Percentiles rank a stretch among this genome's conserved stretches.
Evolutionary conservation across 2,888 invertebrate genomes (phyloP).

Genomic region (Apodemia duryi): DNA sequence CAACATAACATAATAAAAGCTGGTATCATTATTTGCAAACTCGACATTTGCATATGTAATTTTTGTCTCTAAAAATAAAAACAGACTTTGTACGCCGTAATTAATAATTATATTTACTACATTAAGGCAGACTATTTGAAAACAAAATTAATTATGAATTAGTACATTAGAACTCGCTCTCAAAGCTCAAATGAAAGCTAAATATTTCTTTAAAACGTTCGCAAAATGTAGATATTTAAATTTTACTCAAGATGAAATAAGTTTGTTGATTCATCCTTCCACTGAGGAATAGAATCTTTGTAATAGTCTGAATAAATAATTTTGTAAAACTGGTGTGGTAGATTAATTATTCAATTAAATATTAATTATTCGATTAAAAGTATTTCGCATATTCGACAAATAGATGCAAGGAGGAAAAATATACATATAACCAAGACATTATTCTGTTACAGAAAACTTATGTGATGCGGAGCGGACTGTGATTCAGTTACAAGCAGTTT

Average conservation of each 20-base stretch:
- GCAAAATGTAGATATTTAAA: slow-evolving; percentile 14
- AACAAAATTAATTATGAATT: slow-evolving; percentile 2
- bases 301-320: background rate
- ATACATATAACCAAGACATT: too few species aligned
- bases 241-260: slow-evolving; percentile 3
- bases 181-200: slow-evolving; percentile 10
- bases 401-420: too few species aligned
- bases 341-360: too few species aligned
- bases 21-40: too few species aligned
- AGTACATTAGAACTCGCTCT: background rate
- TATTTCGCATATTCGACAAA: too few species aligned
- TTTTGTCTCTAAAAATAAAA: too few species aligned
- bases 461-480: too few species aligned
- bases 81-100: background rate
- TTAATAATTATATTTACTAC: background rate
- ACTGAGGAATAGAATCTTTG: background rate
- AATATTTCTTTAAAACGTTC: slow-evolving; percentile 13
- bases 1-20: too few species aligned
- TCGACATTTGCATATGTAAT: too few species aligned
- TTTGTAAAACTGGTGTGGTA: background rate
- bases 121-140: background rate
- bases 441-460: too few species aligned
- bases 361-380: too few species aligned
- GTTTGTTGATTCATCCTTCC: slow-evolving; percentile 8
- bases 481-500: too few species aligned